Percentiles rank a stretch among this genome's conserved stretches.
These are phyloP conservation scores for Upupa epops DNA, from an alignment of 2,113 vertebrate species.

Conservation along the genomic window DNA sequence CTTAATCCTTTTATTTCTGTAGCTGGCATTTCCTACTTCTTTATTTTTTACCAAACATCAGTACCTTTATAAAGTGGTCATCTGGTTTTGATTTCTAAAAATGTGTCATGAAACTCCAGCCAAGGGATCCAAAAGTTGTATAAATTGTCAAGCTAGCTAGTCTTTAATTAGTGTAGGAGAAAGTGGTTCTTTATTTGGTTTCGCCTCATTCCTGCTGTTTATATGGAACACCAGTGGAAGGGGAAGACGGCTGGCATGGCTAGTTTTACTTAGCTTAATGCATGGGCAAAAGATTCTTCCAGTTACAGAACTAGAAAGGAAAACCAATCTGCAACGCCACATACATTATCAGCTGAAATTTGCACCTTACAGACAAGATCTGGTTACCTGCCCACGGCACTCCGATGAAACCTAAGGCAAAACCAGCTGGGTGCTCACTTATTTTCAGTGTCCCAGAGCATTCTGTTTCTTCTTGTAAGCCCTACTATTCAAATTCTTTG, in stretches of 20 bases:
- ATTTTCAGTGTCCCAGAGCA: slow-evolving; percentile 22
- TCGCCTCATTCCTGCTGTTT: slow-evolving; percentile 45
- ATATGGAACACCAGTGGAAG: slow-evolving; percentile 24
- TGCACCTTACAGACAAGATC: slow-evolving; percentile 54
- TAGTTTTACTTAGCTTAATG: slow-evolving; percentile 60
- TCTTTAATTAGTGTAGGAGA: slow-evolving; percentile 67
- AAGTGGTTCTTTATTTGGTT: slow-evolving; percentile 61
- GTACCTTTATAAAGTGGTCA: slow-evolving; percentile 59
- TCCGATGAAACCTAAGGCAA: slow-evolving; percentile 31
- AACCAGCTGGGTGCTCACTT: neutral
- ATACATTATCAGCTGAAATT: slow-evolving; percentile 47
- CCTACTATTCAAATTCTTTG: neutral
- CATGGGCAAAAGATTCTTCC: slow-evolving; percentile 27
- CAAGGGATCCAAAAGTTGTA: slow-evolving; percentile 54
- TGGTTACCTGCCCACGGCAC: slow-evolving; percentile 43
- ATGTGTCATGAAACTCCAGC: slow-evolving; percentile 49
- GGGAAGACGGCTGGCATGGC: slow-evolving; percentile 27
- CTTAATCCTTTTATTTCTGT: slow-evolving; percentile 70
- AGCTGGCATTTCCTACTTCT: slow-evolving; percentile 51
- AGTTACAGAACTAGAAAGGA: slow-evolving; percentile 23
- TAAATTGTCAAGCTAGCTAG: slow-evolving; percentile 63
- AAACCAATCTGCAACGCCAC: slow-evolving; percentile 52
- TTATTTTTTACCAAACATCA: slow-evolving; percentile 43
- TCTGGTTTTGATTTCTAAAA: slow-evolving; percentile 69
- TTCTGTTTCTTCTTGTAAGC: slow-evolving; percentile 39